Base-by-base conservation (phyloP, 1,140 invertebrate species). In the Pentalonia nigronervosa region DNA sequence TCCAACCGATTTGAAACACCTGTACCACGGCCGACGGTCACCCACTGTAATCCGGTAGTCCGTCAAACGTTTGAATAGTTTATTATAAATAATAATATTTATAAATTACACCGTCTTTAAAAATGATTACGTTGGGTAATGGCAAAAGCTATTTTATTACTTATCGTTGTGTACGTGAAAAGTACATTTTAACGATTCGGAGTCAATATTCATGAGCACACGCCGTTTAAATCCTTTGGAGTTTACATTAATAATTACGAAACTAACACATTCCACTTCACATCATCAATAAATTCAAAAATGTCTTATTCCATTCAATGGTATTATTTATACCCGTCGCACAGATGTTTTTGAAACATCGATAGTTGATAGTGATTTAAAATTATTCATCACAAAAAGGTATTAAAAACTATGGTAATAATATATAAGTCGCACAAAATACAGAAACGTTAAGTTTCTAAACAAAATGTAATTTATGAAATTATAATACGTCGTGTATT, bases 21-120 rank as follows among this genome's bases (percentile, higher is more conserved):
- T 25, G 41, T 41, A 45, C 11, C 83, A 23, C 83, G 41, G 9
- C 30, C 45, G 36, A 47, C 9, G 84, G 45, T 86, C 84, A 17
- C 84, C 84, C 84, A 86, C 84, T 47, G 86, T 50, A 88, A 88
- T 48, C 86, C 86, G 86, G 86, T 88, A 88, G 86, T 88, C 30
- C 47, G 47, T 88, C 86, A 30, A 50, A 25, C 30, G 45, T 17
- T 87, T 87, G 25, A n/a, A 48, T 87, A 30, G 48, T 87, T 87
- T 87, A 36, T 87, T 48, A 25, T 30, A 17, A 34, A 88, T 25
- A 48, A 87, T 47, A 87, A 87, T 36, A 87, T 87, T n/a, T 36
- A 83, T 34, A 23, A 23, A 84, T 84, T 45, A 84, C 81, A 84
- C 36, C 9, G 81, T 25, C 2, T 41, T 84, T 25, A 25, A 36